These are phyloP conservation scores for Euleptes europaea DNA, from an alignment of 2,113 vertebrate species.

Conservation along the genomic window DNA sequence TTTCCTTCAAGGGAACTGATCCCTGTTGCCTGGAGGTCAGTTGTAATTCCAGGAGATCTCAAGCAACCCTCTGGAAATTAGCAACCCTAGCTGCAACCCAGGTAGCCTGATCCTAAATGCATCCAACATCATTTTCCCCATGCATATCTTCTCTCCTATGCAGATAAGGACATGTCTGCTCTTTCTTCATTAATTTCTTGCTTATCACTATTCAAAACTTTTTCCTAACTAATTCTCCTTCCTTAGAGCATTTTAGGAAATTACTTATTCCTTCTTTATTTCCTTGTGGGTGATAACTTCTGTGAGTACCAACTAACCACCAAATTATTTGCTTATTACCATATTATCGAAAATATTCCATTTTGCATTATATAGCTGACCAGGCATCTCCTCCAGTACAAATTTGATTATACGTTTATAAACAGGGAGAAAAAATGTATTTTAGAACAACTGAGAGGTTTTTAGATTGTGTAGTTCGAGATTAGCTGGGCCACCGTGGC, in stretches of 20 bases:
- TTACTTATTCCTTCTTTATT: constrained; percentile 18
- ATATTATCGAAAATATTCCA: constrained; percentile 30
- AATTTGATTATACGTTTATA: not conserved
- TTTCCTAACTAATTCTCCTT: not conserved
- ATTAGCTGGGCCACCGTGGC: not conserved
- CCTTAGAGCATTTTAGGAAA: constrained; percentile 20
- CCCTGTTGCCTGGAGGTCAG: too few species aligned
- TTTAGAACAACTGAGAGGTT: not conserved
- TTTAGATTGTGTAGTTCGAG: not conserved
- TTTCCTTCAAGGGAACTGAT: too few species aligned
- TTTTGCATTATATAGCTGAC: constrained; percentile 44
- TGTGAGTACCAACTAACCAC: constrained; percentile 25
- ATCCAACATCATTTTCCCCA: not conserved
- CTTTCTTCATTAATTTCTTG: not conserved
- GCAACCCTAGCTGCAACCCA: not conserved
- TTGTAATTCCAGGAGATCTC: too few species aligned
- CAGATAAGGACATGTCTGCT: constrained; percentile 15
- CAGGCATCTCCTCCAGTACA: not conserved
- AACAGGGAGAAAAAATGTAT: not conserved
- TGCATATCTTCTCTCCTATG: constrained; percentile 10
- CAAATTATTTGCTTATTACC: constrained; percentile 28
- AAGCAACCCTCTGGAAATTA: too few species aligned
- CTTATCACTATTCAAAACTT: constrained; percentile 1
- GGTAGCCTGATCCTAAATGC: not conserved
- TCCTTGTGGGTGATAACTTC: not conserved